Conservation (phyloP, 2,113 vertebrate species). For the Gallinago jamesoni region DNA sequence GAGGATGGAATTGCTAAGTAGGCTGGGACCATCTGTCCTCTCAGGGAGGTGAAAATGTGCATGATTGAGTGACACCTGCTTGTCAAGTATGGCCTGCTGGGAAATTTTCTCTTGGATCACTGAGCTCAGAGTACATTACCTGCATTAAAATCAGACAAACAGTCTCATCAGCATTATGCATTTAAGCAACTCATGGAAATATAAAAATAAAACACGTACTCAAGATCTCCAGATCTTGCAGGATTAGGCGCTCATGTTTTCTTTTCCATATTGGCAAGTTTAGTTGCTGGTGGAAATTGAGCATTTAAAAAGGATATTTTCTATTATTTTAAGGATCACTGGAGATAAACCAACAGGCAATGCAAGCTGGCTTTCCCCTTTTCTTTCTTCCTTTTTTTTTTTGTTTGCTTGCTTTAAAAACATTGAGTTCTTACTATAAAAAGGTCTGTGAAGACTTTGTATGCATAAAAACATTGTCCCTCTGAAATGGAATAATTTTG, state of each 20-base stretch:
- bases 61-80: conserved; percentile 88
- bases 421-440: neutral
- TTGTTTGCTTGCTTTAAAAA: neutral
- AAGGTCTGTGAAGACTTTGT: neutral
- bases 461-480: neutral
- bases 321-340: neutral
- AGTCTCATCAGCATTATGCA: conserved; percentile 16
- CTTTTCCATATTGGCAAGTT: neutral
- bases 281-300: neutral
- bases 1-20: conserved; percentile 79
- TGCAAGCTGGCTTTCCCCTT: neutral
- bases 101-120: conserved; percentile 80
- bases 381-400: too few relatives aligned
- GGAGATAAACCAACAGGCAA: neutral
- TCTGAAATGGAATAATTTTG: neutral
- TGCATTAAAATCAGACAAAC: conserved; percentile 83
- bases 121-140: conserved; percentile 78
- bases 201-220: neutral
- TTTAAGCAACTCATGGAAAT: conserved; percentile 13
- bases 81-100: conserved; percentile 80
- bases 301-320: neutral
- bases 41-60: conserved; percentile 65
- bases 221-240: neutral
- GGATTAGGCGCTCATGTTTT: neutral
- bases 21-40: conserved; percentile 80